phyloP scores from a whole-genome alignment of 2,113 vertebrate genomes.

The Pterocles gutturalis region DNA sequence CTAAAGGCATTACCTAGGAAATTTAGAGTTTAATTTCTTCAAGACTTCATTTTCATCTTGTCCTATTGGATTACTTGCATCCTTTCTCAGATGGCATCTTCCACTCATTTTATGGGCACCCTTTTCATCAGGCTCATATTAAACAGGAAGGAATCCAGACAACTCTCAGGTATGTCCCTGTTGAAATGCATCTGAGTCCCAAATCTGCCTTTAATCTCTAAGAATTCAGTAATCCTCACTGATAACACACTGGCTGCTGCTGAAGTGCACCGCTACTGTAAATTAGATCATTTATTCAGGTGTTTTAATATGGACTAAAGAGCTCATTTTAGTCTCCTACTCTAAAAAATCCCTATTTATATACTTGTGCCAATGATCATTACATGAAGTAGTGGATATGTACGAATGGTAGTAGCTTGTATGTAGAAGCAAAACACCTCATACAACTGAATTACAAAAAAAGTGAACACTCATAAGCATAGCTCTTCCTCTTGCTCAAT shows the following conservation, averaged over 20 bases:
- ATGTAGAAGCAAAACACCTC: not conserved
- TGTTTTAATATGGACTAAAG: not conserved
- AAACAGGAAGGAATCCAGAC: not conserved
- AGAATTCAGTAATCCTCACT: not conserved
- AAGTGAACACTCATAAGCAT: not conserved
- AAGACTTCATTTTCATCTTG: not conserved
- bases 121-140: not conserved
- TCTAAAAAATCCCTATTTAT: not conserved
- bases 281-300: not conserved
- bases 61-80: not conserved
- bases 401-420: not conserved
- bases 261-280: not conserved
- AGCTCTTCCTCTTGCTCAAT: not conserved
- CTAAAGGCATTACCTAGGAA: not conserved
- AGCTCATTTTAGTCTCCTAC: not conserved
- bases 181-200: not conserved
- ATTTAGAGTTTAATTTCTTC: not conserved
- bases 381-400: not conserved
- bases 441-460: not conserved
- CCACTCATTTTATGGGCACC: not conserved
- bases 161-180: not conserved
- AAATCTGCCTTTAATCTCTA: not conserved
- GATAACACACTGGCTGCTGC: not conserved
- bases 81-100: not conserved
- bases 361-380: not conserved